These are phyloP conservation scores for Orchestia grillus DNA, from an alignment of 1,140 invertebrate species.

Conservation along the genomic window DNA sequence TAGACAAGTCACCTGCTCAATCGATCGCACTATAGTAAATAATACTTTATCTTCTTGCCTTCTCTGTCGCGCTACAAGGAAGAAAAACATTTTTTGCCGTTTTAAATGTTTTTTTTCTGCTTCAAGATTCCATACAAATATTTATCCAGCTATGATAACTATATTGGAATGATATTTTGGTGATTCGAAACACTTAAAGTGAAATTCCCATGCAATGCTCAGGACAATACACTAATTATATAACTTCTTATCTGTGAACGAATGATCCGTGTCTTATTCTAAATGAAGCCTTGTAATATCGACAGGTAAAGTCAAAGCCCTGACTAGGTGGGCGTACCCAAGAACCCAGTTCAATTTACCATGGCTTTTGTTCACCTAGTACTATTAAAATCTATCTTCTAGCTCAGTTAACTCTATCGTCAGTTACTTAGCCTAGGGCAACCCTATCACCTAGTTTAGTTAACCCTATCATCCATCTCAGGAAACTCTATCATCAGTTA, in stretches of 20 bases:
- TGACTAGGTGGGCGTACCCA: not conserved
- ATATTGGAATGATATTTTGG: not conserved
- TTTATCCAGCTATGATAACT: not conserved
- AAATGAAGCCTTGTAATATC: not conserved
- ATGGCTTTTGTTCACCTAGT: not conserved
- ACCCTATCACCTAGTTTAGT: not conserved
- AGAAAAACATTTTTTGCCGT: not conserved
- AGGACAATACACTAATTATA: not conserved
- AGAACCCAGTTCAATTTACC: not conserved
- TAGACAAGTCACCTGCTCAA: no score
- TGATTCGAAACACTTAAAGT: no score
- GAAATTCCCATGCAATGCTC: not conserved
- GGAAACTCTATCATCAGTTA: not conserved
- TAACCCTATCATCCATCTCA: not conserved
- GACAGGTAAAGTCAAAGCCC: not conserved
- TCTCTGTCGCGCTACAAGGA: no score
- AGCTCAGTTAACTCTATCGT: not conserved
- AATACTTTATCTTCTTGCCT: no score
- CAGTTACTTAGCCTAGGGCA: not conserved
- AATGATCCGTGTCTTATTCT: not conserved
- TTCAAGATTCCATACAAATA: not conserved
- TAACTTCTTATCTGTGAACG: not conserved
- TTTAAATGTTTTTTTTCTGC: not conserved
- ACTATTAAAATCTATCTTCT: no score
- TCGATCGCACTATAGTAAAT: no score